Conservation (phyloP, 2,113 vertebrate species). For the Narcine bancroftii region DNA sequence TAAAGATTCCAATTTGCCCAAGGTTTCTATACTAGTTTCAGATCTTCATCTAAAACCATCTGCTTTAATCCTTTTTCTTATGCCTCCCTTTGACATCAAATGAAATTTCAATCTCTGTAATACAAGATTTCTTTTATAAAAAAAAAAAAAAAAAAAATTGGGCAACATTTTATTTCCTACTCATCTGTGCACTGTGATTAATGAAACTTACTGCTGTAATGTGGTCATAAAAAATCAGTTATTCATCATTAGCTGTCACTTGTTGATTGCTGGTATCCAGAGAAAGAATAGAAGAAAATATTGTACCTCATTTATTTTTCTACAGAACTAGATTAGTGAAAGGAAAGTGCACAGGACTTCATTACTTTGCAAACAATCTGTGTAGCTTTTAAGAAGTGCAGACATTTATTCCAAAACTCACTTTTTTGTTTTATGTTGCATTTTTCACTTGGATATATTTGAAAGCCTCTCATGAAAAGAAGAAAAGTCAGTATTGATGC, state of each 20-base stretch:
- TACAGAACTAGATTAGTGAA: background rate
- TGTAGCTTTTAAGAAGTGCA: background rate
- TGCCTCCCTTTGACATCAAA: background rate
- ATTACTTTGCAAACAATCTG: background rate
- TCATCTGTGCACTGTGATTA: background rate
- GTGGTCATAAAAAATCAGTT: background rate
- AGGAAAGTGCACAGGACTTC: background rate
- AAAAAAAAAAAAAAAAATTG: no score
- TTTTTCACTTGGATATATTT: background rate
- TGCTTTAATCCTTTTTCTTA: background rate
- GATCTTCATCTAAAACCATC: background rate
- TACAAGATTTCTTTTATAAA: no score
- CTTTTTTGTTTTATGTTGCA: background rate
- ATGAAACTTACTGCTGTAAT: background rate
- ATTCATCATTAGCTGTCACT: background rate
- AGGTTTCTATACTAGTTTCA: background rate
- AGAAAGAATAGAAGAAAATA: background rate
- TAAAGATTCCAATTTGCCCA: background rate
- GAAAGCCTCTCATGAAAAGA: background rate
- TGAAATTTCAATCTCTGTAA: background rate
- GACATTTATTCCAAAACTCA: background rate
- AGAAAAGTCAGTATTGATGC: background rate
- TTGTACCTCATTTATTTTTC: background rate
- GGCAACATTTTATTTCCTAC: background rate
- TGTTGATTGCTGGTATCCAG: background rate